Evolutionary conservation across 1,140 invertebrate species (phyloP), one percentile per base, ranked within the genome.

Genomic region (Panagrolaimus sp.): DNA sequence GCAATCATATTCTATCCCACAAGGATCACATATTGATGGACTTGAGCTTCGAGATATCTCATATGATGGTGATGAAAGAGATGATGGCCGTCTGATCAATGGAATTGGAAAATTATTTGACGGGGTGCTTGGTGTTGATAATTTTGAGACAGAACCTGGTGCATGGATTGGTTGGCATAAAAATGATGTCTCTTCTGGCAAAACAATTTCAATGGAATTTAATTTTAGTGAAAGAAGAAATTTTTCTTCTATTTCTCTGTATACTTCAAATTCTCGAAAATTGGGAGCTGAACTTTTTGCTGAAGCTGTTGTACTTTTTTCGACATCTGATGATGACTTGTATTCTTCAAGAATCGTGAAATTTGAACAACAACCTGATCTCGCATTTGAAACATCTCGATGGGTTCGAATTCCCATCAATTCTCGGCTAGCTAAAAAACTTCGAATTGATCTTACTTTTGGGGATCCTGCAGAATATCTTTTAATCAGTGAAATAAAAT

Each of bases 51-150:
- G 89, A 70, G 94, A 97, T 83, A 88, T 90, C 73, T 91, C 90
- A 45, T 98, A 96, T 85, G 94, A 97, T 84, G 93, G 94, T 1
- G 79, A 81, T 46, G 87, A 89, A 66, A 71, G 83, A 16, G 89
- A 90, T 86, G 87, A 89, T 74, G 87, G 85, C 23, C 86, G 87
- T 76, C 87, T 92, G 66, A 84, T 87, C 14, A 87, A 89, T 53
- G 92, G 92, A 20, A 84, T 95, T 2, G 93, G 93, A n/a, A 90
- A 92, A 80, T 86, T 96, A 66, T 90, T 89, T 16, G 92, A 95
- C 83, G 92, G 92, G 9, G 87, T 88, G 72, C 87, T 86, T 72
- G 91, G 91, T 51, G 87, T 88, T n/a, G 88, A 90, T 70, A 89
- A 91, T 82, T 91, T 91, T 82, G 87, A 89, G 74, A 84, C 87